Conservation (phyloP, 2,113 vertebrate genomes). For the Forbesichthys papilliferus region DNA sequence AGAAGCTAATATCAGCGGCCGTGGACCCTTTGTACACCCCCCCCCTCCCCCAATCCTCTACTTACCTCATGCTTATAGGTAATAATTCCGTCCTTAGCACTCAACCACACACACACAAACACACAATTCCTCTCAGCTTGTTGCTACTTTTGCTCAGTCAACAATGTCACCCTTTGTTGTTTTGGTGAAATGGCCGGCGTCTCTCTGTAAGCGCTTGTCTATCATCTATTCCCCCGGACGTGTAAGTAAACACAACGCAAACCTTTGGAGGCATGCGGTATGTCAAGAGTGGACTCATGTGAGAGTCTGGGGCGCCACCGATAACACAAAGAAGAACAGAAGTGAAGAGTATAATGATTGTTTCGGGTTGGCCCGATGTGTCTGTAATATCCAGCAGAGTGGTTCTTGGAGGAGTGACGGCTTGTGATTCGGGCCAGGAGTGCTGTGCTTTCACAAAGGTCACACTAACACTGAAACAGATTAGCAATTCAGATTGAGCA, state of each 20-base stretch:
- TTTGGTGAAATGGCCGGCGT: background rate
- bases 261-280: background rate
- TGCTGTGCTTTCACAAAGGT: constrained; percentile 71
- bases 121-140: background rate
- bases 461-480: constrained; percentile 66
- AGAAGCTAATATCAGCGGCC: background rate
- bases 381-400: constrained; percentile 52
- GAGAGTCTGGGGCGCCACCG: background rate
- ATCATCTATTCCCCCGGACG: background rate
- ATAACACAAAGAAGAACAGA: constrained; percentile 3
- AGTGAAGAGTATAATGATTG: constrained; percentile 37
- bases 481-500: constrained; percentile 74
- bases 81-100: background rate
- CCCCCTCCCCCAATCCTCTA: background rate
- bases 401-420: constrained; percentile 54
- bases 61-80: background rate
- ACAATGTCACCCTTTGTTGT: background rate
- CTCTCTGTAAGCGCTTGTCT: background rate
- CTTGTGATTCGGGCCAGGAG: constrained; percentile 61
- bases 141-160: background rate
- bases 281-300: constrained; percentile 2
- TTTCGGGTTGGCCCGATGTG: constrained; percentile 43
- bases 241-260: background rate
- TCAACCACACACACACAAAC: background rate
- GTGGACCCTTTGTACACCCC: background rate